Evolutionary conservation across 2,113 vertebrate species (phyloP).

Genomic region (Dipodomys ordii): DNA sequence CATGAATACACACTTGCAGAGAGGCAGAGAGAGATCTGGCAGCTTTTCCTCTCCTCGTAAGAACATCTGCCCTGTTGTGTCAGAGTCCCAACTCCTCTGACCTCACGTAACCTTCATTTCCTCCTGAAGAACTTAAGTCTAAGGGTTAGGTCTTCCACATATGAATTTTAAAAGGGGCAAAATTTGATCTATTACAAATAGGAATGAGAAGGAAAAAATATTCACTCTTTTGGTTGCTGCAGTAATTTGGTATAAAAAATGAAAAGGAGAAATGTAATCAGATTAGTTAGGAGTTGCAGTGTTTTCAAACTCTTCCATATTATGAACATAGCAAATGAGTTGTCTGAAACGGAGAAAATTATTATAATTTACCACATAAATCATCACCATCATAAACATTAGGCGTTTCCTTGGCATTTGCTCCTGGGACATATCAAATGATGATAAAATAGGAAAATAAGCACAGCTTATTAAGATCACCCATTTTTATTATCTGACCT

Average conservation of each 20-base stretch:
- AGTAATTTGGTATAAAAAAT: neutral
- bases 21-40: too few relatives aligned
- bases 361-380: conserved; percentile 34
- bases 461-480: conserved; percentile 55
- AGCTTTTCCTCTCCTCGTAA: neutral
- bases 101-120: neutral
- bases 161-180: neutral
- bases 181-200: neutral
- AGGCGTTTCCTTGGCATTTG: neutral
- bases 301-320: neutral
- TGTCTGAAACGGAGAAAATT: conserved; percentile 26
- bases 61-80: neutral
- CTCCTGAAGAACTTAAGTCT: neutral
- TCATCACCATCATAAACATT: conserved; percentile 21
- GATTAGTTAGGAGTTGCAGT: neutral
- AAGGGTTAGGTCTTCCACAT: neutral
- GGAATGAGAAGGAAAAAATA: neutral
- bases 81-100: neutral
- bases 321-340: neutral
- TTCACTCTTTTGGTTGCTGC: neutral
- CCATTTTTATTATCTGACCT: conserved; percentile 63
- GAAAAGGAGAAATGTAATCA: neutral
- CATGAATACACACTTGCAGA: too few relatives aligned
- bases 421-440: conserved; percentile 31
- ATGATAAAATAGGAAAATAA: conserved; percentile 58